Conservation (phyloP, 2,888 invertebrate genomes). For the Nyleta sp. region DNA sequence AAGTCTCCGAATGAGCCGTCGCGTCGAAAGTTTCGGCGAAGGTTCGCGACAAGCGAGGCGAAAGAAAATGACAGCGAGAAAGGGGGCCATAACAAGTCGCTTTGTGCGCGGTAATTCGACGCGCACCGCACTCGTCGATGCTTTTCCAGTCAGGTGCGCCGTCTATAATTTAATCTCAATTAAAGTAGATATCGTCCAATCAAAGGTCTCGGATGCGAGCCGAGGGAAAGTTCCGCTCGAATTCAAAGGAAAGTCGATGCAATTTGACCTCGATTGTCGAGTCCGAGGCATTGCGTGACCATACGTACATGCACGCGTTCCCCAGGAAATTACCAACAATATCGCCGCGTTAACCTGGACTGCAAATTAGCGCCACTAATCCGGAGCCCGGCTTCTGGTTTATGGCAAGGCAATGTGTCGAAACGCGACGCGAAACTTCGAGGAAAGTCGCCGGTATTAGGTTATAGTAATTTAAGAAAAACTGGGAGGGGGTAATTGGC, state of each 20-base stretch:
- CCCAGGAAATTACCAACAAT: slow-evolving; percentile 35
- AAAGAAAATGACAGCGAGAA: too few relatives aligned
- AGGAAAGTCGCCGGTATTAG: too few relatives aligned
- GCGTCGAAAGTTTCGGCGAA: slow-evolving; percentile 37
- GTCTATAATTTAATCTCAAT: slow-evolving; percentile 59
- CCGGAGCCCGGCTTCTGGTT: slow-evolving; percentile 14
- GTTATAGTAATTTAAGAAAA: too few relatives aligned
- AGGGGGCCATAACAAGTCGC: slow-evolving; percentile 16
- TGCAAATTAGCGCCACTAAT: slow-evolving; percentile 34
- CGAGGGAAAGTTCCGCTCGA: slow-evolving; percentile 57
- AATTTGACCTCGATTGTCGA: slow-evolving; percentile 59
- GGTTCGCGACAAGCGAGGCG: too few relatives aligned
- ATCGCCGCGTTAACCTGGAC: slow-evolving; percentile 37
- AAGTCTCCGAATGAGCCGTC: slow-evolving; percentile 30
- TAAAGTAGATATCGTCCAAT: slow-evolving; percentile 59
- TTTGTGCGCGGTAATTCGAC: too few relatives aligned
- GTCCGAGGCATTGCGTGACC: slow-evolving; percentile 44
- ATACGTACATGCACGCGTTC: slow-evolving; percentile 33
- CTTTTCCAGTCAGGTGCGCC: slow-evolving; percentile 53
- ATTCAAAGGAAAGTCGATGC: slow-evolving; percentile 63
- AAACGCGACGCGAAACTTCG: too few relatives aligned
- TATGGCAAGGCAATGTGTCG: too few relatives aligned
- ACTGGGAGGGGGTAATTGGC: too few relatives aligned
- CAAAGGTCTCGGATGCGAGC: slow-evolving; percentile 40
- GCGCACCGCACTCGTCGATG: too few relatives aligned